Base-by-base conservation (phyloP, 1,140 invertebrate species). In the Panonychus citri region DNA sequence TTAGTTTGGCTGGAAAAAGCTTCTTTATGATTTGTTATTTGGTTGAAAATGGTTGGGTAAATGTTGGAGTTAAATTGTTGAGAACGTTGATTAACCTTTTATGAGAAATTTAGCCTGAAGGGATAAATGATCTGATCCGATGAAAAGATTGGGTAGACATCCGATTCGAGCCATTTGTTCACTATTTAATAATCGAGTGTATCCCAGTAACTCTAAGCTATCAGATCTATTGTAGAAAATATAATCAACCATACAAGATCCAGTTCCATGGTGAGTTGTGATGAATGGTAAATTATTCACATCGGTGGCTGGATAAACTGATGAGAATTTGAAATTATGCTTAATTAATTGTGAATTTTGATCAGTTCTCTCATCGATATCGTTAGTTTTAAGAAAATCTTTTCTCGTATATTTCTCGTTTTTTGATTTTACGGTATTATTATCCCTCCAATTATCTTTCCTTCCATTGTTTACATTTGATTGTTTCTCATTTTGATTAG, bases 241-340 rank as follows among this genome's bases (percentile, higher is more conserved):
- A 55, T 69, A 70, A 56, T 71, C 70, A n/a, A 70, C 67, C 3
- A 63, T 64, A 49, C 61, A 62, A 49, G 59, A 59, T 17, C 58
- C 62, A 10, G 46, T 57, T 17, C 43, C 39, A 50, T 68, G 67
- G n/a, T 64, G 59, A 21, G 67, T 67, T 7, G 68, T 68, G 3
- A 70, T 57, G 48, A 66, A 66, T 17, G 2, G 13, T 19, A 37
- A 40, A 37, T 21, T 48, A 25, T 39, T 40, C 46, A 24, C 28
- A 43, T 24, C 60, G 19, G 27, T 61, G 34, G 66, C 64, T 8
- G 62, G 58, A 58, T 69, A 70, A 2, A 64, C 64, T n/a, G 68
- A 69, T 8, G 60, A 54, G 19, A 71, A 64, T 34, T 67, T 65
- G n/a, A 71, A 60, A n/a, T 57, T 39, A 52, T 71, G 69, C 39